These are phyloP conservation scores for Psammodynastes pulverulentus DNA, from an alignment of 2,113 vertebrate genomes.

Conservation along the genomic window DNA sequence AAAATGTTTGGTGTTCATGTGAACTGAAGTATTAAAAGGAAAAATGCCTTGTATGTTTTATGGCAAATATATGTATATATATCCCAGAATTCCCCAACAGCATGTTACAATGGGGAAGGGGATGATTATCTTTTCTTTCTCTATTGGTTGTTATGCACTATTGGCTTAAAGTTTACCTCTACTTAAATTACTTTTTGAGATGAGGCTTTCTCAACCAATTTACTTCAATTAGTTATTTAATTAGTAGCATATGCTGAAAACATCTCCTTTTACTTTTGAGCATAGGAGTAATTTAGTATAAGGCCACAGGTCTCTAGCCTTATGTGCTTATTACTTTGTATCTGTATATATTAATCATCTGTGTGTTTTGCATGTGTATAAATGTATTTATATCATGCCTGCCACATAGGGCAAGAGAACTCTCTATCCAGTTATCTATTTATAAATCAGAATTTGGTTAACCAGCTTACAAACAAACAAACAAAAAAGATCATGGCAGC, in stretches of 20 bases:
- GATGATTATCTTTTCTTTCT: neutral
- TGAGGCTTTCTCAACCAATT: neutral
- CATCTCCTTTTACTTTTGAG: neutral
- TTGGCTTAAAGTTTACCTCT: neutral
- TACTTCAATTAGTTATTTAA: neutral
- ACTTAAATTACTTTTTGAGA: neutral
- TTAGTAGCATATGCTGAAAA: neutral
- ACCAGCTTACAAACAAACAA: too few species aligned
- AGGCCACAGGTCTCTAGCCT: neutral
- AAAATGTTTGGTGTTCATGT: neutral
- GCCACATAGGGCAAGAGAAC: neutral
- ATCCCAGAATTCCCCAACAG: too few species aligned
- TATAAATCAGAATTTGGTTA: neutral
- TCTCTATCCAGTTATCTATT: neutral
- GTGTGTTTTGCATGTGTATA: neutral
- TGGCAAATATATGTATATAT: neutral
- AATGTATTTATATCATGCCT: neutral
- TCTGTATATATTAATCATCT: neutral
- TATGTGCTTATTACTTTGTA: neutral
- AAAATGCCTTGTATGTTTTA: neutral
- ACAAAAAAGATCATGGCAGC: neutral
- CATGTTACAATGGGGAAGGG: neutral
- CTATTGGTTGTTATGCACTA: neutral
- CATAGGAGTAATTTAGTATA: neutral
- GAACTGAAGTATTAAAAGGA: neutral